Evolutionary conservation across 2,888 invertebrate species (phyloP), one percentile per base, ranked within the genome.

Genomic region (Aplocera efformata): DNA sequence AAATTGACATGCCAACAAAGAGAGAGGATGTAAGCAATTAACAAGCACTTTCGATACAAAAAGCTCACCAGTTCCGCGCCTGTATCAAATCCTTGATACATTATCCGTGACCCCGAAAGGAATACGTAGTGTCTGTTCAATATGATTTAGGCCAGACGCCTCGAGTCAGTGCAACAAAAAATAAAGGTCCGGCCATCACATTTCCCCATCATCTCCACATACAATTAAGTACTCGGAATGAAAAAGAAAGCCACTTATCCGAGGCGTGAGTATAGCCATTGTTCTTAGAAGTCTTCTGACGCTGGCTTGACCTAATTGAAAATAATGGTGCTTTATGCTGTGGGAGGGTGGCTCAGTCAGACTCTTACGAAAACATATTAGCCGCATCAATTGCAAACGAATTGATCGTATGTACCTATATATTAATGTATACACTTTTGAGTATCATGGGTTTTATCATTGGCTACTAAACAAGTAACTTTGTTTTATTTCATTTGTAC

Each of bases 251-350:
- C 72, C 77, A 76, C 77, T 80, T 70, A 71, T 69, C 64, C 52
- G 66, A 77, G 72, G 79, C 80, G 77, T 84, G 81, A 80, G 79
- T 82, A 77, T 65, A 60, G 51, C 71, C 82, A 83, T 84, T 85
- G 83, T 86, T 85, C 85, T 83, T 72, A 66, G 76, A 78, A 81
- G 68, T 76, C 72, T 78, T 71, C 83, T 71, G 79, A 73, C 75
- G 75, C 74, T 66, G 76, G 63, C 77, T 76, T 88, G 85, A 85
- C 86, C 86, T 79, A 85, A 85, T 88, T 88, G 82, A 80, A 82
- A 80, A 85, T 88, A 86, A 88, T 85, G 73, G 79, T 68, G 70
- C 76, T 67, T 82, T 82, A 80, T 85, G 78, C 79, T 72, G 67
- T 69, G 68, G 63, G 56, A 28, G 23, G 31, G 37, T 60, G 56